These are phyloP conservation scores for Orthosia gracilis DNA, from an alignment of 2,888 invertebrate genomes.

Conservation along the genomic window DNA sequence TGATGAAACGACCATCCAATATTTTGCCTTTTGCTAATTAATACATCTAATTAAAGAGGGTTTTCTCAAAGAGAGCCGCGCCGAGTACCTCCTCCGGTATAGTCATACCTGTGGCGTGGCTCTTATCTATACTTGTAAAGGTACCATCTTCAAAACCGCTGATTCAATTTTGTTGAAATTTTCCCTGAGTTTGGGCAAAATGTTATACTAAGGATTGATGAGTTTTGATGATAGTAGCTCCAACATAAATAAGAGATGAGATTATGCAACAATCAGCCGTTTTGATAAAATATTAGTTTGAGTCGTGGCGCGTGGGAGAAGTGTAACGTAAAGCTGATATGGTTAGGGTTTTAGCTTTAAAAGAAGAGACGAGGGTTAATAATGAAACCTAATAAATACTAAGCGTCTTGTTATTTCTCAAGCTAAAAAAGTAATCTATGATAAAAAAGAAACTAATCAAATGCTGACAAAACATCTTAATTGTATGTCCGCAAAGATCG, in stretches of 20 bases:
- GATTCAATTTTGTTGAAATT: constrained; percentile 66
- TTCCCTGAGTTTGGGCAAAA: constrained; percentile 55
- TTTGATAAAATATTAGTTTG: constrained; percentile 41
- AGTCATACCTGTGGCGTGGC: constrained; percentile 48
- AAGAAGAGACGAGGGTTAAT: constrained; percentile 9
- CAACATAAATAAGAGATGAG: constrained; percentile 51
- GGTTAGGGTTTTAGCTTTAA: constrained; percentile 12
- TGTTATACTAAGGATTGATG: constrained; percentile 58
- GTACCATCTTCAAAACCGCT: constrained; percentile 65
- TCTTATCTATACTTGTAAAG: constrained; percentile 64
- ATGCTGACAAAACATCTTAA: neutral
- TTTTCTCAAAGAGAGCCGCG: constrained; percentile 55
- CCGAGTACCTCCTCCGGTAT: constrained; percentile 42
- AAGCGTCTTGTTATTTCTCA: neutral
- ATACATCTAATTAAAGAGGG: constrained; percentile 72
- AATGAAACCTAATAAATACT: constrained; percentile 13
- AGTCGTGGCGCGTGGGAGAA: constrained; percentile 8
- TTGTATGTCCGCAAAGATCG: too few relatives aligned
- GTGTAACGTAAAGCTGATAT: constrained; percentile 5
- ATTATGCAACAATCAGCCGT: constrained; percentile 41
- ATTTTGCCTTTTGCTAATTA: constrained; percentile 69
- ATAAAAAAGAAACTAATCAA: constrained; percentile 11
- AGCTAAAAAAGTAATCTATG: constrained; percentile 4
- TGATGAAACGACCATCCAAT: constrained; percentile 49
- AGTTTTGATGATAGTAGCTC: constrained; percentile 56